Percentiles rank a stretch among this genome's conserved stretches.
Evolutionary conservation across 2,113 vertebrate species (phyloP).

Genomic region (Anarhynchus alexandrinus): DNA sequence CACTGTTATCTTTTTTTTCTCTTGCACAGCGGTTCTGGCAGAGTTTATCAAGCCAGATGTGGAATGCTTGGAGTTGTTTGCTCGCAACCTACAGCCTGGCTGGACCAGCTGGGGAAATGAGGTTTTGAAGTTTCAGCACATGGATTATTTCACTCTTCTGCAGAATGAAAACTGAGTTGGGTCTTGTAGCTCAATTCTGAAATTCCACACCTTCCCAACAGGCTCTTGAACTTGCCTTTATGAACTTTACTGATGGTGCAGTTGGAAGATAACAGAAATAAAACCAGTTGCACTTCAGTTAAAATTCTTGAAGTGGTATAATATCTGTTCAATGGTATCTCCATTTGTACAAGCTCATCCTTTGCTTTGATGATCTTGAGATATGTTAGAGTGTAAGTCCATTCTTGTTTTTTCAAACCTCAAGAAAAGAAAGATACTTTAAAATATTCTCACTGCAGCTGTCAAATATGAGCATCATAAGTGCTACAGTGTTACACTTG

Average conservation of each 20-base stretch:
- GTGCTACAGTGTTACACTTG: not conserved
- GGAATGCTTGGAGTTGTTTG: slow-evolving; percentile 90
- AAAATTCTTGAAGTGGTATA: not conserved
- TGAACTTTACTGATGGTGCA: not conserved
- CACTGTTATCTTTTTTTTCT: not conserved
- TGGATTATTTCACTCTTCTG: slow-evolving; percentile 77
- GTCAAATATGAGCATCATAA: not conserved
- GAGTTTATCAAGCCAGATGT: slow-evolving; percentile 77
- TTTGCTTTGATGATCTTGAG: not conserved
- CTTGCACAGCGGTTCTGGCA: slow-evolving; percentile 81
- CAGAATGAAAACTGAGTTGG: slow-evolving; percentile 33
- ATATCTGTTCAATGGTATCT: not conserved
- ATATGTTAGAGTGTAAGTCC: not conserved
- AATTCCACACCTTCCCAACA: not conserved
- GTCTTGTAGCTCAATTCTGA: not conserved
- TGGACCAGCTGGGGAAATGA: slow-evolving; percentile 99
- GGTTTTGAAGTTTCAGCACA: slow-evolving; percentile 93
- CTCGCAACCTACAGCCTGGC: slow-evolving; percentile 88
- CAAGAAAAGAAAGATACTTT: not conserved
- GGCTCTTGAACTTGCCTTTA: not conserved
- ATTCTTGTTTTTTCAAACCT: not conserved
- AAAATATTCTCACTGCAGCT: not conserved
- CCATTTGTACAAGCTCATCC: not conserved
- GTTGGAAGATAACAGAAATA: not conserved
- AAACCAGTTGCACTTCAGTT: not conserved